phyloP scores from a whole-genome alignment of 2,888 invertebrate species.

The Metacarcinus magister region DNA sequence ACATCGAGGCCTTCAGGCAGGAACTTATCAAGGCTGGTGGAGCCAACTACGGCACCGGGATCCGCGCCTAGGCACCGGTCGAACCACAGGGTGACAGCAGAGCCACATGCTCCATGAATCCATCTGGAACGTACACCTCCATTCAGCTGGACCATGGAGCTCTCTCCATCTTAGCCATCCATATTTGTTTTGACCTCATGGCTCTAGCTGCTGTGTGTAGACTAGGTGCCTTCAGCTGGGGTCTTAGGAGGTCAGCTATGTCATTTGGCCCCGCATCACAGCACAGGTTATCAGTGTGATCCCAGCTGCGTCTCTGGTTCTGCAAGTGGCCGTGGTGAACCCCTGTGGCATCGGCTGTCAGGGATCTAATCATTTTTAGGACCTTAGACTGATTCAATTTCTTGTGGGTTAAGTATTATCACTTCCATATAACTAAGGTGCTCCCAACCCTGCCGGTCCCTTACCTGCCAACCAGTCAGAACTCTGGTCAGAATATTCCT shows the following conservation, averaged over 20 bases:
- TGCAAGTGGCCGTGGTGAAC: not conserved
- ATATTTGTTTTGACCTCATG: not conserved
- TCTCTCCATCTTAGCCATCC: not conserved
- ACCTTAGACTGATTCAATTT: slow-evolving; percentile 19
- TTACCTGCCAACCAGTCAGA: not conserved
- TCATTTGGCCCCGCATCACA: not conserved
- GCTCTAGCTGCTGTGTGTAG: not conserved
- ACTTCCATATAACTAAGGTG: not conserved
- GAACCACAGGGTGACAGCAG: not conserved
- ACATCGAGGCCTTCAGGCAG: slow-evolving; percentile 78
- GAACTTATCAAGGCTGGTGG: slow-evolving; percentile 81
- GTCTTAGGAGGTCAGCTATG: not conserved
- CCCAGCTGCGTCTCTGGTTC: not conserved
- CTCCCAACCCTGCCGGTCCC: not conserved
- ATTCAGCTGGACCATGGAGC: not conserved
- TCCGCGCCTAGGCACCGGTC: slow-evolving; percentile 66
- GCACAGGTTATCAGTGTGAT: not conserved
- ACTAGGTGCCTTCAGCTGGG: not conserved
- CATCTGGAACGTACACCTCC: not conserved
- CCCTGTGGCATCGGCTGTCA: slow-evolving; percentile 7
- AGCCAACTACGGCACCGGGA: slow-evolving; percentile 82
- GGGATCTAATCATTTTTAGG: not conserved
- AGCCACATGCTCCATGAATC: not conserved
- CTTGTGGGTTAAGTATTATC: slow-evolving; percentile 27
- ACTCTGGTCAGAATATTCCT: not conserved